Evolutionary conservation across 2,888 invertebrate genomes (phyloP), one percentile per base, ranked within the genome.

Genomic region (Epinotia brunnichana): DNA sequence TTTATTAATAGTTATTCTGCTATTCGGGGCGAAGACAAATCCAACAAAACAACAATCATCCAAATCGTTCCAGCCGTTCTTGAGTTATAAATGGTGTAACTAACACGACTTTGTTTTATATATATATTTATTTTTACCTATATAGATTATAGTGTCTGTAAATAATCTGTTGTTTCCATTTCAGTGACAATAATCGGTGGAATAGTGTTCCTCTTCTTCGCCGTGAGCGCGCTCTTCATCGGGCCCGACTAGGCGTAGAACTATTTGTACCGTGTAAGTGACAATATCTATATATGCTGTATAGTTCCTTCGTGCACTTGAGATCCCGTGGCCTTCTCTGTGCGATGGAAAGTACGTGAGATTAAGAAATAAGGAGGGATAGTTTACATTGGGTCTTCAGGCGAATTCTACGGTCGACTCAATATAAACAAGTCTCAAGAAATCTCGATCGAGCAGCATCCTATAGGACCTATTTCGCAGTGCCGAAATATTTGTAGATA

Each of bases 171-270:
- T 73, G 78, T 84, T 81, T 84, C 85, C 83, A 81, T 84, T 95
- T 95, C 95, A 98, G 99, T 99, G 76, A 99, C 99, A 71, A 95
- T 99, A 82, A 96, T 98, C 82, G 99, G 99, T 79, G 99, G 99
- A 83, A 90, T 99, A 70, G 99, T 99, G 79, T 99, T 99, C 94
- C 94, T 99, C 75, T 91, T 98, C 77, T 99, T 99, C 92, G 99
- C 99, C 0, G 90, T 98, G 71, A 98, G 98, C 76, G 98, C 99
- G 7, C 94, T 99, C 66, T 95, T 98, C 87, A 95, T 98, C 80
- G 96, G 96, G 72, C 97, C 98, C 24, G 95, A 95, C 76, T 95
- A 94, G 48, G 77, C 91, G 15, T 61, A 67, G 63, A 21, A 72
- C 71, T 61, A 74, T 73, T 74, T 77, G 76, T 78, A 69, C 76